Percentiles rank a stretch among this genome's conserved stretches.
Conservation (phyloP, 2,888 invertebrate species). For the Kuschelorhynchus macadamiae region DNA sequence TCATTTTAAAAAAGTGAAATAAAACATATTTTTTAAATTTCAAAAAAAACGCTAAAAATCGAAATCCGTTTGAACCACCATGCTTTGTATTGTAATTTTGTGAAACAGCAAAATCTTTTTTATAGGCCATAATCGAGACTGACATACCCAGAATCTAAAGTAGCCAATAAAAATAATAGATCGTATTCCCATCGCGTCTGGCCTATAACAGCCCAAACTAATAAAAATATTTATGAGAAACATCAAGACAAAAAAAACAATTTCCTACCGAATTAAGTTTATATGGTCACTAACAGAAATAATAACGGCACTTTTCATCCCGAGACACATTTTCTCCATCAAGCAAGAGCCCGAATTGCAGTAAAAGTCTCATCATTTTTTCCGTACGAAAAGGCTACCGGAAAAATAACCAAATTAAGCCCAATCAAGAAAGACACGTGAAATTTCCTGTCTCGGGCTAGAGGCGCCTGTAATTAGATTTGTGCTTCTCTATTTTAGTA, state of each 20-base stretch:
- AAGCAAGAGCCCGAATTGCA: slow-evolving; percentile 13
- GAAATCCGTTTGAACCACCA: too few species aligned
- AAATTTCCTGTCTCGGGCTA: slow-evolving; percentile 34
- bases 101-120: too few species aligned
- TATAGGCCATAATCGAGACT: too few species aligned
- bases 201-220: too few species aligned
- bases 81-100: too few species aligned
- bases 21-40: too few species aligned
- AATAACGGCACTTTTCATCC: slow-evolving; percentile 19
- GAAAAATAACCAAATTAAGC: slow-evolving; percentile 46
- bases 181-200: too few species aligned
- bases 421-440: slow-evolving; percentile 44
- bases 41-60: too few species aligned
- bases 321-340: slow-evolving; percentile 28
- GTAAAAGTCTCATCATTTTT: slow-evolving; percentile 40
- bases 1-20: too few species aligned
- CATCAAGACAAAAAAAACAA: neutral
- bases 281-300: slow-evolving; percentile 11
- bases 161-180: too few species aligned
- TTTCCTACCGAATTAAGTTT: slow-evolving; percentile 15
- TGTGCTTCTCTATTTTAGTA: slow-evolving; percentile 34
- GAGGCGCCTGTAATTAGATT: slow-evolving; percentile 44
- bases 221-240: neutral
- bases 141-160: too few species aligned
- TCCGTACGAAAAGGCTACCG: slow-evolving; percentile 40